phyloP scores from a whole-genome alignment of 2,113 vertebrate species.

The Hypanus sabinus region DNA sequence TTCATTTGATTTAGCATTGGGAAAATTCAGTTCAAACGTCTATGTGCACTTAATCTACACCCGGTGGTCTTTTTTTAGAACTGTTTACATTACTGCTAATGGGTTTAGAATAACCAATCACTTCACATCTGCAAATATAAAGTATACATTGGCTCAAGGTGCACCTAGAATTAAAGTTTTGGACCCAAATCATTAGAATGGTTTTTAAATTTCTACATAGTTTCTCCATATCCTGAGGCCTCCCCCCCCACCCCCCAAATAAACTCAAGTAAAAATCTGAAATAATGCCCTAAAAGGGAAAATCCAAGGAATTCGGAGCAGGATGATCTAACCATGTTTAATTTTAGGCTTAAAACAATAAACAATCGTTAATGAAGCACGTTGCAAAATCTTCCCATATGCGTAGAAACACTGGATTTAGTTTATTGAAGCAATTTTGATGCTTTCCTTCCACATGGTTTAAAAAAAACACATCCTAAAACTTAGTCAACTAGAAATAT shows the following conservation, averaged over 20 bases:
- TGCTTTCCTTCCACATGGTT: constrained; percentile 50
- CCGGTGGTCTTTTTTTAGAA: neutral
- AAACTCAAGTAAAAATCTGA: neutral
- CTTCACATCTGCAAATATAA: neutral
- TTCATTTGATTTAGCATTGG: too few species aligned
- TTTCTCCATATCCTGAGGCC: too few species aligned
- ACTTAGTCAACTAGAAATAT: constrained; percentile 38
- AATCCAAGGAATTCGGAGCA: constrained; percentile 37
- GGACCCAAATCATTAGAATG: neutral
- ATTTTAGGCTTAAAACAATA: constrained; percentile 56
- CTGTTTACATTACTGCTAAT: neutral
- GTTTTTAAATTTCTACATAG: neutral
- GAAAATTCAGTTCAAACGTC: too few species aligned
- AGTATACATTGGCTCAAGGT: neutral
- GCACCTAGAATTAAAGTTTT: neutral
- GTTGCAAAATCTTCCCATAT: neutral
- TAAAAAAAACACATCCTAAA: constrained; percentile 58
- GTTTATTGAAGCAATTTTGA: neutral
- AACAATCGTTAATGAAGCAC: constrained; percentile 53
- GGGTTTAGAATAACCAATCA: neutral
- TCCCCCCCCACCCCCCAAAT: neutral
- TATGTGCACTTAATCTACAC: neutral
- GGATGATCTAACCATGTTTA: constrained; percentile 52
- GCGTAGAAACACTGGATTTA: neutral
- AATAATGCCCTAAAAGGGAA: neutral